phyloP scores from a whole-genome alignment of 2,113 vertebrate genomes.

The Chaetorhynchus papuensis region DNA sequence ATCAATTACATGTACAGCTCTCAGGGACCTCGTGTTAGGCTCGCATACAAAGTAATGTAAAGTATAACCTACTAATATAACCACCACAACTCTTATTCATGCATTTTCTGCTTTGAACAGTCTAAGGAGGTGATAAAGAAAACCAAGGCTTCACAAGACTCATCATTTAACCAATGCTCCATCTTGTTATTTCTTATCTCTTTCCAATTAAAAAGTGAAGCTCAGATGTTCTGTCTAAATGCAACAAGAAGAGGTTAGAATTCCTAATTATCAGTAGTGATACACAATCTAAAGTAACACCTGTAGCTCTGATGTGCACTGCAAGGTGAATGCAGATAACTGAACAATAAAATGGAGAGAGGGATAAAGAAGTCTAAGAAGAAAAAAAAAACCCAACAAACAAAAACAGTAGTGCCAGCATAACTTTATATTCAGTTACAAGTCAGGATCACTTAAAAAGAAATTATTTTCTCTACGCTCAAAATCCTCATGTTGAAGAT shows the following conservation, averaged over 20 bases:
- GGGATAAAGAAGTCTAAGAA: background rate
- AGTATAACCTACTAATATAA: background rate
- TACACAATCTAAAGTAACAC: background rate
- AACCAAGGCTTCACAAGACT: background rate
- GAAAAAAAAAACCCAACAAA: background rate
- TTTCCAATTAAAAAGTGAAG: background rate
- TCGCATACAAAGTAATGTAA: background rate
- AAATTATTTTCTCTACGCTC: constrained; percentile 42
- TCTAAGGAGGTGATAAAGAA: background rate
- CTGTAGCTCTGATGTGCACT: background rate
- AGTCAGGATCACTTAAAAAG: constrained; percentile 25
- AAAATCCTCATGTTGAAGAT: constrained; percentile 20
- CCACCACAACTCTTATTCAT: background rate
- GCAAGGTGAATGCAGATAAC: background rate
- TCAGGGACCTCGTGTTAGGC: background rate
- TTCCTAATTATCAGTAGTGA: background rate
- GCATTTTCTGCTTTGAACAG: background rate
- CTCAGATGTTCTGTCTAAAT: background rate
- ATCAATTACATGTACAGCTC: background rate
- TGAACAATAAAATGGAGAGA: background rate
- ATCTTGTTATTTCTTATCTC: background rate
- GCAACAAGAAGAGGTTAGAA: background rate
- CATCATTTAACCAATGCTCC: background rate
- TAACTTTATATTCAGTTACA: constrained; percentile 21
- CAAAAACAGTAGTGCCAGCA: background rate